Percentiles rank a stretch among this genome's conserved stretches.
Conservation (phyloP, 2,113 vertebrate species). For the Phalacrocorax aristotelis region DNA sequence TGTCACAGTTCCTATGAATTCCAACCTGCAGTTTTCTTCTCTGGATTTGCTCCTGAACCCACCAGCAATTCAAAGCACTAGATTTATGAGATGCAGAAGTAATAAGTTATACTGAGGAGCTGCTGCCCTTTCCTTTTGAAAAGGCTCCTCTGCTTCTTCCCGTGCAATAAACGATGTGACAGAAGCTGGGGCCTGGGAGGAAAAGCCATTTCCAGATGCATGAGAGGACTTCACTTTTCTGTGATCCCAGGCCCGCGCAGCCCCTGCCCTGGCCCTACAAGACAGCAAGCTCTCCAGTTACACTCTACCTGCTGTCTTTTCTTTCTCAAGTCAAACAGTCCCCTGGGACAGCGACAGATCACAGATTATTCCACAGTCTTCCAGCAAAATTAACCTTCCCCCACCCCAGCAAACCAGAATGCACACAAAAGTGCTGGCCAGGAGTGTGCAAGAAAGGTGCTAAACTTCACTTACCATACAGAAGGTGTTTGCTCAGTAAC, state of each 20-base stretch:
- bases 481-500: background rate
- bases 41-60: background rate
- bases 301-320: background rate
- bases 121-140: background rate
- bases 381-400: background rate
- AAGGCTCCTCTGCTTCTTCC: background rate
- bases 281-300: background rate
- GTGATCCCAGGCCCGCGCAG: rapidly evolving
- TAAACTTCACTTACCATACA: background rate
- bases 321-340: background rate
- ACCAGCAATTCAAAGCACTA: background rate
- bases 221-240: background rate
- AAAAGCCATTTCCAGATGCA: background rate
- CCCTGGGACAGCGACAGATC: background rate
- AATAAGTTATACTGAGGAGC: background rate
- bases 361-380: rapidly evolving
- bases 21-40: background rate
- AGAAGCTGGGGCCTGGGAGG: background rate
- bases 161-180: rapidly evolving
- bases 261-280: background rate
- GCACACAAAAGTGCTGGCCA: background rate
- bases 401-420: background rate
- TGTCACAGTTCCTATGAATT: too few species aligned
- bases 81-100: background rate
- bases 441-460: background rate